A percentile compares a stretch with the other conserved stretches of the same genome.
Evolutionary conservation across 1,140 invertebrate genomes (phyloP).

Genomic region (Hirudo medicinalis): DNA sequence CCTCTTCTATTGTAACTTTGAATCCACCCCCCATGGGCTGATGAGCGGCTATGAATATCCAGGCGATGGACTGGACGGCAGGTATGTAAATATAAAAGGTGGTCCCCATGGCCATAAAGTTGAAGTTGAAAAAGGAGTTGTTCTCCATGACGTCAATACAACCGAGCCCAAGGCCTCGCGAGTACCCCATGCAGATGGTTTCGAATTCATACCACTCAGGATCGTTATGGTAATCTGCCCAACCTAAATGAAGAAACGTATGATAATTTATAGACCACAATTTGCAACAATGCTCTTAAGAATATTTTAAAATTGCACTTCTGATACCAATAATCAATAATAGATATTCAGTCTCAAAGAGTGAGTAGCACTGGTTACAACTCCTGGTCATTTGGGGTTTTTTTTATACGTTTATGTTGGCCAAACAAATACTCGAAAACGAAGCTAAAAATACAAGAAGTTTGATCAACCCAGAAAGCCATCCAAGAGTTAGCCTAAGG

Average conservation of each 20-base stretch:
- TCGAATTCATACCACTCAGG: background rate
- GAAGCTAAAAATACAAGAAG: too few species aligned
- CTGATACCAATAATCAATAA: too few species aligned
- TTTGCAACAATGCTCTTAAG: too few species aligned
- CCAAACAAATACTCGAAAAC: too few species aligned
- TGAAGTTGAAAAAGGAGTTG: background rate
- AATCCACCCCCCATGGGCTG: background rate
- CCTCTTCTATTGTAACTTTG: background rate
- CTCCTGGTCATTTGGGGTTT: too few species aligned
- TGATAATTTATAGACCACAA: too few species aligned
- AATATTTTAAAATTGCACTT: too few species aligned
- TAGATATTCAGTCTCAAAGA: too few species aligned
- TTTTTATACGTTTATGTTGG: too few species aligned
- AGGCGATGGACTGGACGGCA: background rate
- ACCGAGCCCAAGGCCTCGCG: background rate
- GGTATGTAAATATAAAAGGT: slow-evolving; percentile 1
- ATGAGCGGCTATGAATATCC: background rate
- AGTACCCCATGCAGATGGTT: slow-evolving; percentile 4
- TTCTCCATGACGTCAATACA: background rate
- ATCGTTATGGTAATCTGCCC: background rate
- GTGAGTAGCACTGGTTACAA: too few species aligned
- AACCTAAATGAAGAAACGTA: background rate
- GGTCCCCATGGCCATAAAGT: background rate
- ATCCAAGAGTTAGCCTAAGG: too few species aligned
- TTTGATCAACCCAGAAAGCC: too few species aligned